Base-by-base conservation (phyloP, 2,888 invertebrate species). In the Sphinx pinastri region DNA sequence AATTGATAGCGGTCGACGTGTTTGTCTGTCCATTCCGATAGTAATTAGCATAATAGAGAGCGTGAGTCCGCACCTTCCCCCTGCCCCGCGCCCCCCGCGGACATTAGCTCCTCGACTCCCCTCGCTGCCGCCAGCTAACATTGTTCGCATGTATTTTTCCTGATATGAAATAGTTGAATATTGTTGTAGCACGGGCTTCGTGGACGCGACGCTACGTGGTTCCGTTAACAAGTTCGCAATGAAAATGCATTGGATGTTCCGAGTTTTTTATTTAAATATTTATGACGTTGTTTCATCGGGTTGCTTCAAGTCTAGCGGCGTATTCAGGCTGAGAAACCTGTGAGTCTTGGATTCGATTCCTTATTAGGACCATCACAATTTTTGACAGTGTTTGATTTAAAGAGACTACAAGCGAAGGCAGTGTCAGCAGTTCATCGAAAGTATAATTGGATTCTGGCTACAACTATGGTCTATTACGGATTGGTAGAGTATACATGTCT, bases 21-120 rank as follows among this genome's bases (percentile, higher is more conserved):
- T 69, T 67, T 74, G 74, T 73, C 68, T 72, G 73, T 73, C 58
- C 68, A 70, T 71, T 70, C 69, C 67, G 68, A 67, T 45, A 47
- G 67, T 73, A 60, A 73, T 74, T 72, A 73, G 71, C 68, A 52
- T 68, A 71, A 71, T 72, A 72, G 73, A 74, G 73, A 70, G 71
- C 67, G 67, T 63, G 69, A 66, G 66, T 63, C 68, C 55, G 68
- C 51, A 7, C 5, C 13, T n/a, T 25, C 14, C 5, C 12, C 67
- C 25, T 12, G 4, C 16, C 8, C 16, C 11, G n/a, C n/a, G n/a
- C 31, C 7, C 67, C n/a, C 12, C 25, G 38, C 38, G 38, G 38
- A 38, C 38, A 6, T 0, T 12, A n/a, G 6, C 57, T 2, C 67
- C 14, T 13, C 38, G 12, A 6, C 31, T 31, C 59, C 71, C 16